phyloP scores from a whole-genome alignment of 2,797 vertebrate species.

The Sebastes wilsoni region DNA sequence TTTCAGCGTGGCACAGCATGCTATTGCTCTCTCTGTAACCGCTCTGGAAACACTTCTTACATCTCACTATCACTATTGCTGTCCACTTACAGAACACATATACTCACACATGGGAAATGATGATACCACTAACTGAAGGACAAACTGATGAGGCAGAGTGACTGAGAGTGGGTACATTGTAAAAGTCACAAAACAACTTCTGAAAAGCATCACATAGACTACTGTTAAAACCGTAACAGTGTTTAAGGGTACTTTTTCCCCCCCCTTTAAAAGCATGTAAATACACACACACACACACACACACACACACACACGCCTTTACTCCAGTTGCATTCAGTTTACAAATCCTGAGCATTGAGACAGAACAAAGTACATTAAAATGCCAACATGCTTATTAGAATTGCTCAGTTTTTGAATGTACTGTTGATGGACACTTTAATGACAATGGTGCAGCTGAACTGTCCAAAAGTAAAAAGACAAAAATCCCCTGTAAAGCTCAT shows the following conservation, averaged over 20 bases:
- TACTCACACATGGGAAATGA: not conserved
- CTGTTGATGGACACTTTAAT: not conserved
- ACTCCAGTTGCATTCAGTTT: not conserved
- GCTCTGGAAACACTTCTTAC: not conserved
- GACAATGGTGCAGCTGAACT: not conserved
- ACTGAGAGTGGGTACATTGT: not conserved
- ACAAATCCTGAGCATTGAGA: not conserved
- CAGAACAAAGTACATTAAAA: not conserved
- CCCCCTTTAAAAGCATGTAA: not conserved
- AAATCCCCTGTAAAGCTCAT: not conserved
- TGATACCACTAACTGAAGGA: not conserved
- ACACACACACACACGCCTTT: too few relatives aligned
- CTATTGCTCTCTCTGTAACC: not conserved
- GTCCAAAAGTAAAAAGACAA: not conserved
- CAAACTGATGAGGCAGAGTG: not conserved
- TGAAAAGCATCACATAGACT: not conserved
- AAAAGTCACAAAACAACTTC: not conserved
- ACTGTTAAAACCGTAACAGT: not conserved
- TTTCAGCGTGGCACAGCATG: not conserved
- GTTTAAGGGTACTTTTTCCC: not conserved
- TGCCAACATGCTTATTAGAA: not conserved
- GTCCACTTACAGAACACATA: not conserved
- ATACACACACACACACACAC: not conserved
- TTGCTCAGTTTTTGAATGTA: not conserved
- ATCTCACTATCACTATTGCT: not conserved